Evolutionary conservation across 2,797 vertebrate species (phyloP), one percentile per base, ranked within the genome.

Genomic region (Coranthus polyacanthus): DNA sequence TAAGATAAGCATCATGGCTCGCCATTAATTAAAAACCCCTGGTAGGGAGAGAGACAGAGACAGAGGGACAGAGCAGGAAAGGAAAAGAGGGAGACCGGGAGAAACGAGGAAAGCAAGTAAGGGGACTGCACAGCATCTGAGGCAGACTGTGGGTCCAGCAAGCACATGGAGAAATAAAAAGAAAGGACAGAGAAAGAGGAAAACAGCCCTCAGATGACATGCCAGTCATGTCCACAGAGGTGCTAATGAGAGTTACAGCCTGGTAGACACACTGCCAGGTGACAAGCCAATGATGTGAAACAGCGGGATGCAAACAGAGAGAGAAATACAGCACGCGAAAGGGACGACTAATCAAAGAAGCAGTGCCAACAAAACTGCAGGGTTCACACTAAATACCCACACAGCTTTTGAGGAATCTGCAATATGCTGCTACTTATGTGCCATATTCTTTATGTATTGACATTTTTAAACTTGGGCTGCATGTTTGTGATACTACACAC

Each of bases 11-110:
- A 87, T 90, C 87, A 61, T 66, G 82, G 82, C 85, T 84, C 79
- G 52, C 86, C 86, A 92, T 93, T 93, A 92, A 93, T 93, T 93
- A 92, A 93, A 92, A 89, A 69, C 37, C 78, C 79, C 87, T 86
- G 72, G 79, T 76, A 75, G 79, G 42, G 80, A 86, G 76, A 73
- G 46, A 78, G 74, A 78, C 34, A 54, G 58, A 42, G 43, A 29
- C 55, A 71, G 62, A 72, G 55, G 41, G 61, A 68, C 39, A 56
- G 72, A 70, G 68, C 24, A 29, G 64, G 70, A 20, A 72, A 59
- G 55, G 63, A 34, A 46, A 17, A 26, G 57, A 39, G 29, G 6
- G 57, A 75, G 63, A 64, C 4, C 4, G 53, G 67, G 42, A 3
- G 17, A 84, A 70, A 68, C 24, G 62, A 63, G 46, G 6, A 51